Base-by-base conservation (phyloP, 2,113 vertebrate genomes). In the Platichthys flesus region DNA sequence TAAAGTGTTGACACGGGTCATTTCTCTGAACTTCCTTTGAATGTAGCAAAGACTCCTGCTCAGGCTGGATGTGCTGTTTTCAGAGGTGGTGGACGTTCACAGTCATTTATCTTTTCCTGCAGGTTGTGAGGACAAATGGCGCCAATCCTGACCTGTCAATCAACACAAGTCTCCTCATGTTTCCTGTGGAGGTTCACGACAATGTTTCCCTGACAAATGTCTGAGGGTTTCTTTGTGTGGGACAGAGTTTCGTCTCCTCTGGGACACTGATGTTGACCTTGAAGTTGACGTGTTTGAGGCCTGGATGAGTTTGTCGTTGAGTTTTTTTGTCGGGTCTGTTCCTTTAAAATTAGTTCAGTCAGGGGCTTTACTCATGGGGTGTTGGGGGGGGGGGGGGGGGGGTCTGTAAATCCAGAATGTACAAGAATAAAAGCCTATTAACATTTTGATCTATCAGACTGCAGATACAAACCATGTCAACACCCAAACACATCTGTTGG, bases 401-500 rank as follows among this genome's bases (percentile, higher is more conserved):
- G 15, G 8, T 42, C 40, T 13, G 10, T 67, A 79, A 82, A 88
- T 85, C 76, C 82, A 82, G 60, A 82, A 79, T 74, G 72, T 87
- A 37, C 57, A 55, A 67, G 76, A 81, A 73, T 83, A 67, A 84
- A 86, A 88, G 78, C 81, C 87, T 88, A 77, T 88, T 88, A 88
- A 95, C 81, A 80, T 83, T 87, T 89, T 78, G 85, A 91, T 91
- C 76, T 84, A 83, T 90, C 84, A 83, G 78, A 89, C 71, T 88
- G 42, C 82, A 85, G 64, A 76, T 59, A 85, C 61, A 90, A 92
- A 91, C 89, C 88, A 89, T 86, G 86, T 89, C 87, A 91, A 91
- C 90, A 90, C 69, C 74, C 84, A 76, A 85, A 92, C 89, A 91
- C 91, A 93, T 93, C 91, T 92, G 93, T 74, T 86, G 54, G 20